These are phyloP conservation scores for Meriones psammophilus DNA, from an alignment of 2,797 vertebrate species.

Conservation along the genomic window DNA sequence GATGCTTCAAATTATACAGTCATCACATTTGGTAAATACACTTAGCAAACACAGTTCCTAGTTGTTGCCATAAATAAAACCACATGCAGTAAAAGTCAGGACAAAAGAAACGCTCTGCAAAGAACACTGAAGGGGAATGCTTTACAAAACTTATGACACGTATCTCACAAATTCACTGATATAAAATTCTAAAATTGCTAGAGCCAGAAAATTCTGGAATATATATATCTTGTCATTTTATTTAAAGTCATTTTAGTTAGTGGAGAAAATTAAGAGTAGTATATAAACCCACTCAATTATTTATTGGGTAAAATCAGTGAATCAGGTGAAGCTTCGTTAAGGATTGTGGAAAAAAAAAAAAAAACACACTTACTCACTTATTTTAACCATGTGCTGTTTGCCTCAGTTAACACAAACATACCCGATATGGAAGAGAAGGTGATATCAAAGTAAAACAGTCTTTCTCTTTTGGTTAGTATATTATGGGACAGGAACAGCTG, in stretches of 20 bases:
- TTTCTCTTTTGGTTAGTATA: constrained; percentile 55
- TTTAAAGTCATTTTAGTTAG: background rate
- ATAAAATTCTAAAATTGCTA: background rate
- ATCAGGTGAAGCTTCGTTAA: constrained; percentile 15
- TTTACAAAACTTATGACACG: constrained; percentile 17
- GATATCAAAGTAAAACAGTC: constrained; percentile 50
- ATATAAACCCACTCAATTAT: background rate
- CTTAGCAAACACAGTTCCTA: background rate
- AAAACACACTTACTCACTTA: background rate
- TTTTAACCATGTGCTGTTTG: constrained; percentile 17
- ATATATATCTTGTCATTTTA: background rate
- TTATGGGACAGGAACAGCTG: constrained; percentile 42
- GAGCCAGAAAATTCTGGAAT: background rate
- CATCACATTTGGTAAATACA: background rate
- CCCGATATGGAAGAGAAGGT: constrained; percentile 62
- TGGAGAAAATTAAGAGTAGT: background rate
- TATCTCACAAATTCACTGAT: background rate
- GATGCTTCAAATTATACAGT: background rate
- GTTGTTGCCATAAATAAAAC: background rate
- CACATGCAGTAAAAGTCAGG: background rate
- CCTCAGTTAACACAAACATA: constrained; percentile 52
- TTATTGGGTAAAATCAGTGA: constrained; percentile 49
- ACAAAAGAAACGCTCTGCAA: background rate
- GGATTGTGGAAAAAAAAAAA: background rate
- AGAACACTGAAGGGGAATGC: background rate